phyloP scores from a whole-genome alignment of 1,140 invertebrate species.

The Streblospio benedicti region DNA sequence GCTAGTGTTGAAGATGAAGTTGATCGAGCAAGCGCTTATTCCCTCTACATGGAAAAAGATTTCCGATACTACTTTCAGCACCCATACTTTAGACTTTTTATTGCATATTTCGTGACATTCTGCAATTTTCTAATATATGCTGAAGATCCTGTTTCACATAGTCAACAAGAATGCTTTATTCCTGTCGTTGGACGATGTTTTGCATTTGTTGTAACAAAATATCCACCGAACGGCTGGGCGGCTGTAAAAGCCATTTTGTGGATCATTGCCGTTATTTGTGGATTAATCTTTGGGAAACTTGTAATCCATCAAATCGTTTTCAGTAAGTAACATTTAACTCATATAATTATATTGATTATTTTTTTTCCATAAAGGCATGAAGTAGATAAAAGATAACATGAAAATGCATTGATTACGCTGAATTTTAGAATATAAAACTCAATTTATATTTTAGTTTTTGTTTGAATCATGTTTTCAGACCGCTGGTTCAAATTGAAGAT shows the following conservation, averaged over 20 bases:
- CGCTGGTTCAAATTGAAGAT: slow-evolving; percentile 51
- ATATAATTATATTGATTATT: too few relatives aligned
- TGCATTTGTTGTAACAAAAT: slow-evolving; percentile 52
- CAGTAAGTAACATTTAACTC: slow-evolving; percentile 35
- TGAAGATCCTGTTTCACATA: slow-evolving; percentile 55
- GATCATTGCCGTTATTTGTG: slow-evolving; percentile 49
- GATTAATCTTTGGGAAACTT: slow-evolving; percentile 50
- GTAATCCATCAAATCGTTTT: slow-evolving; percentile 44
- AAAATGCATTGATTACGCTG: too few relatives aligned
- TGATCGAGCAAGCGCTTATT: slow-evolving; percentile 35
- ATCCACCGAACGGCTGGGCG: slow-evolving; percentile 51
- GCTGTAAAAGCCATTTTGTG: slow-evolving; percentile 51
- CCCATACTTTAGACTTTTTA: slow-evolving; percentile 51
- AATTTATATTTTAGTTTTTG: too few relatives aligned
- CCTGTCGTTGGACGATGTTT: slow-evolving; percentile 54
- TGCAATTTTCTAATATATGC: slow-evolving; percentile 56
- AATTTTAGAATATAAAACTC: too few relatives aligned
- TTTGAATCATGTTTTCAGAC: slow-evolving; percentile 39
- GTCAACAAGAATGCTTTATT: slow-evolving; percentile 50
- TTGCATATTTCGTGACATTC: slow-evolving; percentile 53
- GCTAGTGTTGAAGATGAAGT: background rate
- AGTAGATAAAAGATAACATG: too few relatives aligned
- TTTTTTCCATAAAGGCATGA: too few relatives aligned
- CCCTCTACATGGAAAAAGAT: slow-evolving; percentile 49
- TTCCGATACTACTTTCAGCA: slow-evolving; percentile 54